Evolutionary conservation across 2,113 vertebrate genomes (phyloP), one percentile per base, ranked within the genome.

Genomic region (Galemys pyrenaicus): DNA sequence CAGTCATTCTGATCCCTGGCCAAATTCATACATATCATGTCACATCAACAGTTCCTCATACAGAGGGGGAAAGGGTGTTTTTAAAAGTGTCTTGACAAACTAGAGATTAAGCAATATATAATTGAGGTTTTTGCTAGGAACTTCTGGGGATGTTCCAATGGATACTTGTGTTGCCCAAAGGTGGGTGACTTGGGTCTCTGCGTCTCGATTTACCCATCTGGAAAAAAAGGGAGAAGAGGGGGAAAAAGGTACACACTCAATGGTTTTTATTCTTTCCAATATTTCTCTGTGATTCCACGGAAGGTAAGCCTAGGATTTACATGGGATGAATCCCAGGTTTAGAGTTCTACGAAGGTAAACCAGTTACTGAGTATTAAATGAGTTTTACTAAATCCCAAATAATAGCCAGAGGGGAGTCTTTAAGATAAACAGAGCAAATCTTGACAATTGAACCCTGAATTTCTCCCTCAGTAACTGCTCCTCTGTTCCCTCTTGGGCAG

Each of bases 351-450:
- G 46, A 54, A 94, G 74, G 39, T 2, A 62, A 15, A 65, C 46
- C 41, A 28, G 49, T 68, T 82, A 54, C 56, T 89, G 85, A 78
- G 35, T 73, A 85, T 39, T 67, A 94, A 91, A 70, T 28, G 78
- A 91, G 58, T 85, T 94, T 79, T 46, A 5, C 58, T 79, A 70
- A 95, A 93, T 93, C 51, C 70, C 87, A 92, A 77, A 89, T 44
- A 71, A n/a, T 44, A 89, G 92, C 94, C 83, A 77, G 83, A 70
- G 49, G 60, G 73, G 82, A 17, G 10, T 58, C 65, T 89, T 92
- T 65, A 90, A 49, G 65, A 65, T 56, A 83, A 83, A 78, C 10
- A n/a, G 9, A 73, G 41, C 5, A 26, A 77, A 65, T 80, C 71
- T 73, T 62, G 75, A 30, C 83, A 30, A 26, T 35, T 30, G 58